Percentiles rank a stretch among this genome's conserved stretches.
Evolutionary conservation across 2,113 vertebrate genomes (phyloP).

Genomic region (Grantiella picta): DNA sequence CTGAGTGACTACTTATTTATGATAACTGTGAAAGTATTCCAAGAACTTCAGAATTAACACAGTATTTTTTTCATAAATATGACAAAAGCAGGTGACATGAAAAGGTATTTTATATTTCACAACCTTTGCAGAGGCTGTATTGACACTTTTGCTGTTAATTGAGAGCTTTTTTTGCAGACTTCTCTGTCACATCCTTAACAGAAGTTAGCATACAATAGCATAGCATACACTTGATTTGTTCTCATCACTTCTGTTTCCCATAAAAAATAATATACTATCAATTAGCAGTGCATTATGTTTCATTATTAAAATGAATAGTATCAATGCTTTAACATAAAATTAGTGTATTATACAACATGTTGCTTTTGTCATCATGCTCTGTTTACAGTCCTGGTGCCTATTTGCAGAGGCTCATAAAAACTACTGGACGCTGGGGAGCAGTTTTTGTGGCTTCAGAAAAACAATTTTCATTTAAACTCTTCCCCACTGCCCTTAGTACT

Average conservation of each 20-base stretch:
- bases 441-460: conserved; percentile 17
- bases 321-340: neutral
- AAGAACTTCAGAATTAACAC: neutral
- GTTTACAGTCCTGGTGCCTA: neutral
- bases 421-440: neutral
- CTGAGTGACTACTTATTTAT: neutral
- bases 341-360: neutral
- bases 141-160: neutral
- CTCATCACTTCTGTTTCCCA: neutral
- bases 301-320: conserved; percentile 29
- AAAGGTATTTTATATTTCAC: neutral
- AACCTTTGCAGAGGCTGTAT: neutral
- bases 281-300: conserved; percentile 1
- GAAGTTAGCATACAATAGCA: neutral
- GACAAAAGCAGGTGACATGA: neutral
- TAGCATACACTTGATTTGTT: neutral
- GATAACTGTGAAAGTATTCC: neutral
- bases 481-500: neutral
- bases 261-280: conserved; percentile 2
- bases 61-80: neutral
- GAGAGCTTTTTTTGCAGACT: neutral
- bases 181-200: neutral
- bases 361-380: neutral
- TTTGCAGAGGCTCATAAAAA: conserved; percentile 43
- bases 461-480: conserved; percentile 27